Base-by-base conservation (phyloP, 2,113 vertebrate genomes). In the Cacatua alba region DNA sequence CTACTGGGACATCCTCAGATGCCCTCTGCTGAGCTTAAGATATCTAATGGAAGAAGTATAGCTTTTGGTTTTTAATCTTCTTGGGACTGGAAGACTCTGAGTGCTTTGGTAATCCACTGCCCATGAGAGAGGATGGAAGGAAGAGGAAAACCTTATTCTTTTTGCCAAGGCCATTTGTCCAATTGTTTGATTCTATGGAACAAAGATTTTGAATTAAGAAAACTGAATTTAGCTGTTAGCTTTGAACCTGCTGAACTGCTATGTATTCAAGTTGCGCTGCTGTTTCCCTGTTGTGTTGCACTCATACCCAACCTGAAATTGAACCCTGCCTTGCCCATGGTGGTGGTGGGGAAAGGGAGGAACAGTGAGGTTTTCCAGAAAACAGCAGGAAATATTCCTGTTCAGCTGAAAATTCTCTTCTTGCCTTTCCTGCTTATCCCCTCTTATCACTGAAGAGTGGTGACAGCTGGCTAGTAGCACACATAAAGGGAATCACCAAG, bases 291-390 rank as follows among this genome's bases (percentile, higher is more conserved):
- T 10, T 52, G 39, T 11, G 43, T 17, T 71, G 28, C 53, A 52
- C 67, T 83, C 17, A 4, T 41, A 10, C 19, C 31, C 33, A 74
- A 4, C 23, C 39, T 69, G 29, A 80, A 69, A 59, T 6, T 43
- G 53, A 69, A 16, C 14, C 8, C 39, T 68, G 26, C 13, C 1
- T 10, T 48, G 15, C 55, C 21, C 5, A 0, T 5, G 4, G 5
- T 20, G 52, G 49, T 21, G 28, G 23, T 59, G 14, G 29, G 13
- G 2, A 4, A 33, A 71, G 24, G 26, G 69, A 60, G 10, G 63
- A 80, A 18, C 20, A 41, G 63, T 26, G 39, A 24, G 6, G 17
- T 68, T 85, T 59, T 49, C 21, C 17, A 39, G 28, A 33, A 29
- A 77, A 60, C 14, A 37, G 7, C 10, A 64, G 35, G 39, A 77